Evolutionary conservation across 2,888 invertebrate genomes (phyloP).

Genomic region (Cheilosia vernalis): DNA sequence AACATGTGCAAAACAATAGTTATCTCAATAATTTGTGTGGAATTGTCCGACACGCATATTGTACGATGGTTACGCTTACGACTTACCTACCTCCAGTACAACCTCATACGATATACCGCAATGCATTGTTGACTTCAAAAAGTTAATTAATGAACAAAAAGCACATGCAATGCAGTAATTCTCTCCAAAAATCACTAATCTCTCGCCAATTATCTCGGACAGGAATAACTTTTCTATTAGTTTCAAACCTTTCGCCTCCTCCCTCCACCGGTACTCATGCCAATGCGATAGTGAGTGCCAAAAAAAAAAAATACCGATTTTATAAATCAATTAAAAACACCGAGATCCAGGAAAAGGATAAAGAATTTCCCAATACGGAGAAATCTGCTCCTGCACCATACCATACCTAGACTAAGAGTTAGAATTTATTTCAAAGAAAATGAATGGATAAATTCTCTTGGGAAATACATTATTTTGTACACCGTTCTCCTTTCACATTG

Average conservation of each 20-base stretch:
- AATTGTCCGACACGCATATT: no score
- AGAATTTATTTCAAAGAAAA: constrained; percentile 17
- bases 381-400: neutral
- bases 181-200: constrained; percentile 11
- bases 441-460: neutral
- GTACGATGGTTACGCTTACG: no score
- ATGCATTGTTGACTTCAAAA: neutral
- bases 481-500: neutral
- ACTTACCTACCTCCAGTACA: no score
- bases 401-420: neutral
- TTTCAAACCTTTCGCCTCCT: neutral
- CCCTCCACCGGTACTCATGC: neutral
- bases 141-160: neutral
- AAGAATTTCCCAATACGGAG: constrained; percentile 6
- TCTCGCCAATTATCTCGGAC: constrained; percentile 6
- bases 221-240: constrained; percentile 7
- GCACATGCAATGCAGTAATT: neutral
- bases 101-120: no score
- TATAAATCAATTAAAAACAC: constrained; percentile 33
- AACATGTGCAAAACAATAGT: no score
- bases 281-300: neutral
- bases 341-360: neutral
- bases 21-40: no score
- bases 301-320: constrained; percentile 3
- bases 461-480: constrained; percentile 14